A percentile compares a stretch with the other conserved stretches of the same genome.
Conservation (phyloP, 1,140 invertebrate species). For the Asobara japonica region DNA sequence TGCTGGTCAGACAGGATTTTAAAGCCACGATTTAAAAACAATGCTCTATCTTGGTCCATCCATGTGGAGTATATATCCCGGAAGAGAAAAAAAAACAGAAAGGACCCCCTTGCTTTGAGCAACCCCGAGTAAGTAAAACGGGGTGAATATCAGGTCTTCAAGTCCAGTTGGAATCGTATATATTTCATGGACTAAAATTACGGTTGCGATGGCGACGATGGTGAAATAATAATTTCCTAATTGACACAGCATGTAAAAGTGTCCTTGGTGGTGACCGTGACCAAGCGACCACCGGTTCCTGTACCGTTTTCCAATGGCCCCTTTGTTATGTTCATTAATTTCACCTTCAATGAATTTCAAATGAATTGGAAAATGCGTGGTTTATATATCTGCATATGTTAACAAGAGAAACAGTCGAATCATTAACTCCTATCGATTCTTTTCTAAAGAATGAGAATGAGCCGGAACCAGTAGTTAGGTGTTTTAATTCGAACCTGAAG, state of each 20-base stretch:
- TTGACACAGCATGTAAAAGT: neutral
- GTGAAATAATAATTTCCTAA: conserved; percentile 15
- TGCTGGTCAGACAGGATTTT: neutral
- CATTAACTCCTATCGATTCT: no score
- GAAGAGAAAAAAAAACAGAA: neutral
- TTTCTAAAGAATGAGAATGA: no score
- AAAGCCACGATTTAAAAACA: neutral
- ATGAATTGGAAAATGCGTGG: neutral
- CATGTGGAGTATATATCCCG: conserved; percentile 13
- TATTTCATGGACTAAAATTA: neutral
- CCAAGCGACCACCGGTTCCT: neutral
- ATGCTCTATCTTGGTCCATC: conserved; percentile 9
- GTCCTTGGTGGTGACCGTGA: neutral
- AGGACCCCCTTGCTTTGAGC: neutral
- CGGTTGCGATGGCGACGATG: neutral
- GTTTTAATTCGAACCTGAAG: no score
- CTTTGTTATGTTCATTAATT: neutral
- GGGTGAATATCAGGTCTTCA: conserved; percentile 9
- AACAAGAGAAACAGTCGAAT: conserved; percentile 38
- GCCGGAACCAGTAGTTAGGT: no score
- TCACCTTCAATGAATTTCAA: conserved; percentile 13
- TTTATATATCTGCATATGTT: neutral
- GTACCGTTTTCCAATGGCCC: neutral
- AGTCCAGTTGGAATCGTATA: conserved; percentile 16
- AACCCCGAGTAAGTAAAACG: neutral